These are phyloP conservation scores for Microctenopoma stevenorrisi DNA, from an alignment of 2,797 vertebrate species.

Conservation along the genomic window DNA sequence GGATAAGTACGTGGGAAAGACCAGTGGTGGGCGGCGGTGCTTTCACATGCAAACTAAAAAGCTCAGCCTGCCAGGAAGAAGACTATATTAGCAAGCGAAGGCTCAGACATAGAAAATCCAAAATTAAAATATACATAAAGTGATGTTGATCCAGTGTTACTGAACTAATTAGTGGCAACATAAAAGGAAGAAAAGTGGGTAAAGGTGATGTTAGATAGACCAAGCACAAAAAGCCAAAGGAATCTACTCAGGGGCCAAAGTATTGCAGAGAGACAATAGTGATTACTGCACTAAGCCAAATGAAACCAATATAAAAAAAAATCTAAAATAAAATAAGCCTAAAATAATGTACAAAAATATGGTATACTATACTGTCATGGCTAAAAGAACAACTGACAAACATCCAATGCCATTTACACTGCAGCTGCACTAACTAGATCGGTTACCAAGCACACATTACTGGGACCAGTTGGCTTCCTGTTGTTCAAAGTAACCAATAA, in stretches of 20 bases:
- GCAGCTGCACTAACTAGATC: no score
- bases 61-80: conserved; percentile 1
- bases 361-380: background rate
- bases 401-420: no score
- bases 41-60: conserved; percentile 29
- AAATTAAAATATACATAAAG: conserved; percentile 19
- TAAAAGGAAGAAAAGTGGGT: background rate
- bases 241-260: background rate
- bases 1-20: conserved; percentile 5
- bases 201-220: background rate
- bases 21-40: conserved; percentile 10
- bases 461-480: no score
- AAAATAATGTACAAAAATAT: background rate
- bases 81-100: conserved; percentile 22
- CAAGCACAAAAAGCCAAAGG: background rate
- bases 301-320: background rate
- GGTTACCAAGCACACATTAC: no score
- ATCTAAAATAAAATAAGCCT: no score
- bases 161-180: background rate
- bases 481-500: no score
- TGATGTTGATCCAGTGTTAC: background rate
- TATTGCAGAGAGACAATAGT: background rate
- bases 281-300: background rate
- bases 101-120: background rate
- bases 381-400: no score